These are phyloP conservation scores for Leucophora obtusa DNA, from an alignment of 2,888 invertebrate genomes.

Conservation along the genomic window DNA sequence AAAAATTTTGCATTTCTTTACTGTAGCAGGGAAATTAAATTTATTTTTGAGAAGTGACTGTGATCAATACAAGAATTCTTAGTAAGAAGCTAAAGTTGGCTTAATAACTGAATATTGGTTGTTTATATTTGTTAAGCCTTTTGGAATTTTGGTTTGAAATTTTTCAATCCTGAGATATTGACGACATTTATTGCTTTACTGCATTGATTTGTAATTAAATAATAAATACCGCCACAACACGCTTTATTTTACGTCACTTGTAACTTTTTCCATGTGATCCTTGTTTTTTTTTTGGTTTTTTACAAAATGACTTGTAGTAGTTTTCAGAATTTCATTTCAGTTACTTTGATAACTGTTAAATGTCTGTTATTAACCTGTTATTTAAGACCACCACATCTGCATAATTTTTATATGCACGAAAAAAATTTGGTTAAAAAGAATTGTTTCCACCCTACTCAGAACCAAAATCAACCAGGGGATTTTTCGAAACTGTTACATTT, in stretches of 20 bases:
- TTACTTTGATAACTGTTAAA: conserved; percentile 42
- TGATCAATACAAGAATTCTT: neutral
- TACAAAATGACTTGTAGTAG: neutral
- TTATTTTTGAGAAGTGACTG: neutral
- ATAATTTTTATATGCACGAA: neutral
- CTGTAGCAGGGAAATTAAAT: neutral
- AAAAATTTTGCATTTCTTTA: too few relatives aligned
- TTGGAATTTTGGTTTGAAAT: neutral
- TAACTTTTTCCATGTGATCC: neutral
- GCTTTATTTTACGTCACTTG: neutral
- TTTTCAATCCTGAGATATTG: conserved; percentile 2
- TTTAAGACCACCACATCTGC: conserved; percentile 33
- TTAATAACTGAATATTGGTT: neutral
- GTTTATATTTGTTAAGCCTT: neutral
- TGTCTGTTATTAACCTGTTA: conserved; percentile 58
- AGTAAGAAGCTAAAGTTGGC: neutral
- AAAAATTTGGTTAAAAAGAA: too few relatives aligned
- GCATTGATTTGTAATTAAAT: neutral
- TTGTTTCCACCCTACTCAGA: too few relatives aligned
- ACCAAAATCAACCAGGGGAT: too few relatives aligned
- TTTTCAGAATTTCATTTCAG: conserved; percentile 34
- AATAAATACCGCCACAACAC: neutral
- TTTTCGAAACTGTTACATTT: too few relatives aligned
- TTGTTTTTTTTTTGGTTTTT: neutral
- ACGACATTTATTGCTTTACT: neutral